A percentile compares a stretch with the other conserved stretches of the same genome.
These are phyloP conservation scores for Choloepus didactylus DNA, from an alignment of 2,797 vertebrate species.

Conservation along the genomic window DNA sequence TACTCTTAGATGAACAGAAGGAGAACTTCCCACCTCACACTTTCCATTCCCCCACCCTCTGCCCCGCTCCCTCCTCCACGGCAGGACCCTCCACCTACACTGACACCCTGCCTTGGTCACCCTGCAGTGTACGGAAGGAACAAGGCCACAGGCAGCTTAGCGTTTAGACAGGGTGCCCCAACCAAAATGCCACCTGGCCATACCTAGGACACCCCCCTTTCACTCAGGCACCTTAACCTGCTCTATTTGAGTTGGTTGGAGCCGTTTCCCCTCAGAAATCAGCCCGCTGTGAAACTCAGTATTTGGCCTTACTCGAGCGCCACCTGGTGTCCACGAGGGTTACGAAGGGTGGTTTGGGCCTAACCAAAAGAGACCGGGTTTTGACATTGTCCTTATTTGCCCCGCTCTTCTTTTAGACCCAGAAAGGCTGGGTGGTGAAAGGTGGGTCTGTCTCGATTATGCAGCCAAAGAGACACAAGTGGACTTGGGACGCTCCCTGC, in stretches of 20 bases:
- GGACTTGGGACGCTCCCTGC: neutral
- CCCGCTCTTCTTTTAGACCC: neutral
- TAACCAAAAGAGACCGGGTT: neutral
- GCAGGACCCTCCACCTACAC: neutral
- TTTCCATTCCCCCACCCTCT: neutral
- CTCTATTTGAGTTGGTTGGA: too few species aligned
- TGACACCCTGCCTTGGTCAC: fast-evolving
- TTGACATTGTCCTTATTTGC: neutral
- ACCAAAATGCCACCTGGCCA: neutral
- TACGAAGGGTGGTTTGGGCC: neutral
- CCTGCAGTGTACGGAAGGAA: neutral
- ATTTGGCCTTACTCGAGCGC: conserved; percentile 70
- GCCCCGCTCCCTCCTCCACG: neutral
- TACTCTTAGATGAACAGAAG: neutral
- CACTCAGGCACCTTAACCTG: neutral
- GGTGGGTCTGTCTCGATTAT: neutral
- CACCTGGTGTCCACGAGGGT: conserved; percentile 72
- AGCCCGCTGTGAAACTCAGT: too few species aligned
- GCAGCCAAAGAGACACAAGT: neutral
- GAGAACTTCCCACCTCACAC: neutral
- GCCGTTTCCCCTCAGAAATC: neutral
- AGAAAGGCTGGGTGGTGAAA: neutral
- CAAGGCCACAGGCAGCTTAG: fast-evolving
- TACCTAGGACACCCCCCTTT: neutral
- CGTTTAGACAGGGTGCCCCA: neutral